Base-by-base conservation (phyloP, 2,797 vertebrate species). In the Sitta carolinensis region DNA sequence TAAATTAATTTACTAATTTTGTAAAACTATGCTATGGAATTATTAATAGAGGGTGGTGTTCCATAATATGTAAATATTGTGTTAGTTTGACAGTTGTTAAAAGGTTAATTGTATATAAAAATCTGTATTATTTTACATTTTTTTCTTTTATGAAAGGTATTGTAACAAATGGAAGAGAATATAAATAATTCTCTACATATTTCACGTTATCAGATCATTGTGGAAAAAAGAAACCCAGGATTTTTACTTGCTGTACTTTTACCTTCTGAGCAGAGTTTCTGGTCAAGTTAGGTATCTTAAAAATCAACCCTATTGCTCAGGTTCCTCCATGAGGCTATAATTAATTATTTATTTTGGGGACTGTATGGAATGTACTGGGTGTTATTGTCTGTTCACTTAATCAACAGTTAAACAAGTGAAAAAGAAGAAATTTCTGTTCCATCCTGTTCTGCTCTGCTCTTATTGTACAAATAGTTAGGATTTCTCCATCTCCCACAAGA, bases 401-500 rank as follows among this genome's bases (percentile, higher is more conserved):
- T 47, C 36, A 62, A 16, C 20, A 52, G 11, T n/a, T 17, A 84
- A 75, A 80, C 25, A 66, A 76, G 15, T 74, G 13, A 80, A 80
- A 88, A 77, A 74, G 25, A 73, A 69, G 23, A 43, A 5, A 70
- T 67, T 73, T 84, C 30, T 40, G 9, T 47, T 91, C 29, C 47
- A 13, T 47, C 4, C 13, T 93, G 40, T 76, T 85, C n/a, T 84
- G 18, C 47, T 30, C 26, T 93, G n/a, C 55, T 78, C 16, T 79
- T 88, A 22, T n/a, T 69, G 43, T 62, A 43, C 15, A 45, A 72
- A 36, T 40, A 70, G 50, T 45, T 94, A 89, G 29, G 38, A 80
- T 97, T 90, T 93, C 64, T 73, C 43, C 23, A 34, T 69, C 13
- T 64, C 58, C 95, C 98, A 96, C 96, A 85, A 98, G 97, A 93